Percentiles rank a stretch among this genome's conserved stretches.
Conservation (phyloP, 2,113 vertebrate species). For the Tychaedon coryphoeus region DNA sequence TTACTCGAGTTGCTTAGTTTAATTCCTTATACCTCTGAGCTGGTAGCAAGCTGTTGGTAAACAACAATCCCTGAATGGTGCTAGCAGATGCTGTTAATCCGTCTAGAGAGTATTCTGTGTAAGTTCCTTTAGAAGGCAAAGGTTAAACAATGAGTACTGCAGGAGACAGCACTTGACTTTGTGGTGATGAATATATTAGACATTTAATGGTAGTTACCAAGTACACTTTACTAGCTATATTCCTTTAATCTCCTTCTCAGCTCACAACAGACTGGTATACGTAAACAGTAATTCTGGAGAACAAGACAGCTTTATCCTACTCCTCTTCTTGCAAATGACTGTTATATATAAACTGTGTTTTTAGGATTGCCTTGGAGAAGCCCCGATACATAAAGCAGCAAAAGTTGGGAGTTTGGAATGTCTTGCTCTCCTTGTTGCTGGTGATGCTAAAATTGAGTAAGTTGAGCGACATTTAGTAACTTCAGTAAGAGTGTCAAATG, state of each 20-base stretch:
- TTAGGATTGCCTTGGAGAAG: constrained; percentile 77
- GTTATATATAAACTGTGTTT: background rate
- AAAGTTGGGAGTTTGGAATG: constrained; percentile 78
- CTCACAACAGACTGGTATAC: background rate
- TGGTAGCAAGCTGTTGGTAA: background rate
- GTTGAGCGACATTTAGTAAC: background rate
- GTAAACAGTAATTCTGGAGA: background rate
- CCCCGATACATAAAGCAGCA: constrained; percentile 79
- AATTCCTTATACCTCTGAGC: background rate
- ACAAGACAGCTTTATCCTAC: background rate
- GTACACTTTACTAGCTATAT: background rate
- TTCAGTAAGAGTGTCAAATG: background rate
- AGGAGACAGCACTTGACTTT: background rate
- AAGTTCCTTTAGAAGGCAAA: background rate
- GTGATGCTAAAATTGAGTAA: constrained; percentile 76
- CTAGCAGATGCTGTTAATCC: background rate
- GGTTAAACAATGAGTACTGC: background rate
- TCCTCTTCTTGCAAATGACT: background rate
- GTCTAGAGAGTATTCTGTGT: background rate
- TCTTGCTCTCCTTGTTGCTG: constrained; percentile 76
- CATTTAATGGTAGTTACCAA: background rate
- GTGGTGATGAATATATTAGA: background rate
- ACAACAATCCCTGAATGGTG: background rate
- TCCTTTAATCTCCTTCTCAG: background rate
- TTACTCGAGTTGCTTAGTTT: background rate